These are phyloP conservation scores for Mastomys natalensis DNA, from an alignment of 2,113 vertebrate genomes.

Conservation along the genomic window DNA sequence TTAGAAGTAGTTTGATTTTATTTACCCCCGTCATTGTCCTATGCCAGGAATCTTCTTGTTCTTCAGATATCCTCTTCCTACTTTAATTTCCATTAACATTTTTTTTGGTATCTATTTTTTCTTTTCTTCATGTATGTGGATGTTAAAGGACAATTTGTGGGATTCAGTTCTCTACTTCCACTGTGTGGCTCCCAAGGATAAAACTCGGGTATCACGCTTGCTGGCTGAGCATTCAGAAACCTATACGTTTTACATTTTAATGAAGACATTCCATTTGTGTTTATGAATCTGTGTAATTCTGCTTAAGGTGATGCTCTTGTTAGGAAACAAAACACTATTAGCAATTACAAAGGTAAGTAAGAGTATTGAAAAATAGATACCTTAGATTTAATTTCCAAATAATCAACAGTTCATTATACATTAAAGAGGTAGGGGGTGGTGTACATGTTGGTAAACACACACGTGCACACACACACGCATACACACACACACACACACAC, in stretches of 20 bases:
- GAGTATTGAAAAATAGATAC: not conserved
- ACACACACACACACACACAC: no score
- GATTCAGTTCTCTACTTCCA: not conserved
- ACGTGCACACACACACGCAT: no score
- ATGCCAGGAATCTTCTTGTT: not conserved
- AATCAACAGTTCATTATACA: not conserved
- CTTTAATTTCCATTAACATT: not conserved
- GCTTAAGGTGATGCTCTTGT: not conserved
- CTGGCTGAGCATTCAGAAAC: not conserved
- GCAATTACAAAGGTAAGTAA: not conserved
- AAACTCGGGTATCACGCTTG: not conserved
- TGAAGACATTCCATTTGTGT: not conserved
- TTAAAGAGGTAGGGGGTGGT: not conserved
- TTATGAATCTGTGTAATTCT: not conserved
- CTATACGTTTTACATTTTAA: not conserved
- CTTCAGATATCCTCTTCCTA: not conserved
- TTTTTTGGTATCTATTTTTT: not conserved
- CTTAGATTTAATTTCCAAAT: not conserved
- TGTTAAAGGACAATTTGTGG: not conserved
- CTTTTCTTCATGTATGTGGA: not conserved
- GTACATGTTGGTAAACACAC: not conserved
- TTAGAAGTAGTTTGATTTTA: not conserved
- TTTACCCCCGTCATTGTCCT: not conserved
- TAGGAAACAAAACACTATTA: not conserved
- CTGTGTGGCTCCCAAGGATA: not conserved